phyloP scores from a whole-genome alignment of 2,113 vertebrate genomes.

The Oncorhynchus clarkii region DNA sequence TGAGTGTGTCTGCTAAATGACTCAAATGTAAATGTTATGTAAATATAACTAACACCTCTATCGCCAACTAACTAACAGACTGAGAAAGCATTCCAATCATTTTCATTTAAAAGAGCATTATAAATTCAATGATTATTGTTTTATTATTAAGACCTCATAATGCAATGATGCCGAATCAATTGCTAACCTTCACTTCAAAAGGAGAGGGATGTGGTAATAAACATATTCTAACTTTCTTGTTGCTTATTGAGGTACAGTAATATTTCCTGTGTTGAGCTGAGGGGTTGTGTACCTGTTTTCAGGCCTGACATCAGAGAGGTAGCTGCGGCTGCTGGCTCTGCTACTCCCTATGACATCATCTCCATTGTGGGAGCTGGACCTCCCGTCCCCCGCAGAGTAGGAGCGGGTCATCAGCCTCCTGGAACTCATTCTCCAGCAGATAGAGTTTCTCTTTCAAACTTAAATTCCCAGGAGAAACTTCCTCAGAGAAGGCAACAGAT shows the following conservation, averaged over 20 bases:
- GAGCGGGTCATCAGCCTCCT: slow-evolving; percentile 67
- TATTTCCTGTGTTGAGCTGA: neutral
- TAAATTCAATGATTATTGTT: too few species aligned
- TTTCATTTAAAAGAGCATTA: neutral
- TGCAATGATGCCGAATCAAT: too few species aligned
- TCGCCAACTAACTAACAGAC: neutral
- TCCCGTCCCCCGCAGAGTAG: slow-evolving; percentile 56
- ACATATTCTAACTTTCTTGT: neutral
- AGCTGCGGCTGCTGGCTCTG: slow-evolving; percentile 77
- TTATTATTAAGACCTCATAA: too few species aligned
- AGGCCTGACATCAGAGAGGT: slow-evolving; percentile 82
- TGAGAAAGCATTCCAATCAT: neutral
- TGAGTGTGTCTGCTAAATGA: too few species aligned
- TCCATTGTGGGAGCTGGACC: slow-evolving; percentile 46
- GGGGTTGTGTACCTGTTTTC: slow-evolving; percentile 78
- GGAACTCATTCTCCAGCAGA: slow-evolving; percentile 77
- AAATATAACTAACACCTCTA: neutral
- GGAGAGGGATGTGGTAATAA: neutral
- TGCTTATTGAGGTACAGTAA: neutral
- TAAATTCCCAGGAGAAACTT: slow-evolving; percentile 13
- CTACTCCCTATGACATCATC: slow-evolving; percentile 53
- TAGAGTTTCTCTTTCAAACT: slow-evolving; percentile 1
- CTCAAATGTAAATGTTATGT: too few species aligned
- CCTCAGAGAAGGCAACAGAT: neutral
- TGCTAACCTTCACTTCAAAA: neutral